phyloP scores from a whole-genome alignment of 2,888 invertebrate species.

The Cistogaster globosa region DNA sequence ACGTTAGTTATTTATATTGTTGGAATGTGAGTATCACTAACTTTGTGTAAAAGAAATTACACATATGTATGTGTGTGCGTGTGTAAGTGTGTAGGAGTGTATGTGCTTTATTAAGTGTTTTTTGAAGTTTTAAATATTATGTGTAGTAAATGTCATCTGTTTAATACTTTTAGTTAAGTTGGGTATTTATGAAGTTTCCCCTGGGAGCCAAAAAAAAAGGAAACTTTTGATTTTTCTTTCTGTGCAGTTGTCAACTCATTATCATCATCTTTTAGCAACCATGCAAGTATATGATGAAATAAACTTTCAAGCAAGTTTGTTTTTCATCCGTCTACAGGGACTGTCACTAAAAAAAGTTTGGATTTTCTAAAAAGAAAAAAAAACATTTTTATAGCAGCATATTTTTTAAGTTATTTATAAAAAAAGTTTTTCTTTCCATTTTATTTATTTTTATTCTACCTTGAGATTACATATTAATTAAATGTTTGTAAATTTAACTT shows the following conservation, averaged over 20 bases:
- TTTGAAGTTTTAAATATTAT: slow-evolving; percentile 57
- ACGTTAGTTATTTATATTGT: slow-evolving; percentile 38
- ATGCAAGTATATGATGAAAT: slow-evolving; percentile 8
- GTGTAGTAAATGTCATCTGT: slow-evolving; percentile 67
- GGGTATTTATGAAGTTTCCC: slow-evolving; percentile 66
- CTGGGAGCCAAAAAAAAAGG: slow-evolving; percentile 16
- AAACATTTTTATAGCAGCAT: not conserved
- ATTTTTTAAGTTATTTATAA: slow-evolving; percentile 1
- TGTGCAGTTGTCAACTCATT: slow-evolving; percentile 1
- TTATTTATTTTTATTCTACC: slow-evolving; percentile 7
- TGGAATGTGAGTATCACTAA: not conserved
- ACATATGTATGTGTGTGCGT: not conserved
- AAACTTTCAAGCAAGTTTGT: slow-evolving; percentile 37
- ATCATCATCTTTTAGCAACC: not conserved
- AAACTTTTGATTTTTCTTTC: slow-evolving; percentile 60
- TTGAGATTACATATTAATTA: slow-evolving; percentile 39
- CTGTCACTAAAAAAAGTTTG: not conserved
- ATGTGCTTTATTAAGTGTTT: not conserved
- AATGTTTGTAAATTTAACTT: slow-evolving; percentile 60
- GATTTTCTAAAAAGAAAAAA: not conserved
- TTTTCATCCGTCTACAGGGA: slow-evolving; percentile 8
- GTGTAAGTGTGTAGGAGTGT: not conserved
- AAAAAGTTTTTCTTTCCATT: not conserved
- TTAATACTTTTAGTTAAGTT: slow-evolving; percentile 69
- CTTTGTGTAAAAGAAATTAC: not conserved